Percentiles rank a stretch among this genome's conserved stretches.
Evolutionary conservation across 35 echinoderm and acorn worm genomes (phyloP).

Genomic region (Lytechinus pictus): DNA sequence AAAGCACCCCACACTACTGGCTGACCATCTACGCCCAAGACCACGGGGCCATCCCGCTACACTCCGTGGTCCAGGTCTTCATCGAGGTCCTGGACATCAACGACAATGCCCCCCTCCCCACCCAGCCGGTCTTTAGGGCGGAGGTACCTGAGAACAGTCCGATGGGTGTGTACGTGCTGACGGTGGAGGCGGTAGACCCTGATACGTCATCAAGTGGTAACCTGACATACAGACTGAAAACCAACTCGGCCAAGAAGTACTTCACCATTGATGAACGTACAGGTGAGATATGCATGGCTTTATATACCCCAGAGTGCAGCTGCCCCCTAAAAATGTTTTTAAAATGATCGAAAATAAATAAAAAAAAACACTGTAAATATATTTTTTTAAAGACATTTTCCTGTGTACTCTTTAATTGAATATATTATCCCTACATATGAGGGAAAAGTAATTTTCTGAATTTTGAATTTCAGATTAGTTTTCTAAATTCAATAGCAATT

Average conservation of each 20-base stretch:
- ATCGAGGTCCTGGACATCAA: constrained; percentile 86
- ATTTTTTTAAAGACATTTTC: too few relatives aligned
- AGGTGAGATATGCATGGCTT: constrained; percentile 48
- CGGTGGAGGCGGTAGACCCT: constrained; percentile 71
- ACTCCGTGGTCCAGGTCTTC: constrained; percentile 84
- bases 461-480: too few relatives aligned
- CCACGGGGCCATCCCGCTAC: constrained; percentile 79
- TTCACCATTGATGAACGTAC: constrained; percentile 79
- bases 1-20: constrained; percentile 84
- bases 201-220: constrained; percentile 63
- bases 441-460: too few relatives aligned
- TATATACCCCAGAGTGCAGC: too few relatives aligned
- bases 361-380: too few relatives aligned
- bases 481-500: too few relatives aligned
- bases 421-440: too few relatives aligned
- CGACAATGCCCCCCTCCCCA: constrained; percentile 85
- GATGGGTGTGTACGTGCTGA: constrained; percentile 57
- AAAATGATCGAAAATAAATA: too few relatives aligned
- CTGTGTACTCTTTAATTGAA: too few relatives aligned
- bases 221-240: constrained; percentile 62
- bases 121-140: constrained; percentile 69
- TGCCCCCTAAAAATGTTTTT: too few relatives aligned
- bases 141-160: constrained; percentile 69
- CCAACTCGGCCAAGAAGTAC: constrained; percentile 57
- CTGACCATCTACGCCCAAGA: constrained; percentile 94